Percentiles rank a stretch among this genome's conserved stretches.
Evolutionary conservation across 2,113 vertebrate genomes (phyloP).

Genomic region (Seriola dumerili): DNA sequence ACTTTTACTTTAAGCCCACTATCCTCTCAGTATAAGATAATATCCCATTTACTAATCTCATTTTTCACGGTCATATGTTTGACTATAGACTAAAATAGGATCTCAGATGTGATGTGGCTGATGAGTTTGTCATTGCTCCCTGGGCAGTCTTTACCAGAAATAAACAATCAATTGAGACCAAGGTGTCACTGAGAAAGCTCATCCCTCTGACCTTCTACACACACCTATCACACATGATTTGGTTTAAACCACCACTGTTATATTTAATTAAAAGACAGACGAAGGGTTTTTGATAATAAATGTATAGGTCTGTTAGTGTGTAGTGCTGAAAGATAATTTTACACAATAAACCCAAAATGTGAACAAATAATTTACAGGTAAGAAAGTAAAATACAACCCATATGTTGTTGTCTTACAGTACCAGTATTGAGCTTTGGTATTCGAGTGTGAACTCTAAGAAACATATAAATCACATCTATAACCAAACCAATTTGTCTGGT

Average conservation of each 20-base stretch:
- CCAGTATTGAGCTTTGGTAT: no score
- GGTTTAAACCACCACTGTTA: neutral
- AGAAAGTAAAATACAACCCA: neutral
- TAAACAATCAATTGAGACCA: slow-evolving; percentile 39
- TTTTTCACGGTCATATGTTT: neutral
- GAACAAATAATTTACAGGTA: neutral
- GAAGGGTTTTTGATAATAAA: neutral
- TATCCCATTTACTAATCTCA: neutral
- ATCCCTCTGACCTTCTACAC: slow-evolving; percentile 6
- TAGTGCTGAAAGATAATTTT: neutral
- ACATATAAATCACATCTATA: neutral
- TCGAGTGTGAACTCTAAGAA: neutral
- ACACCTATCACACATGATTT: neutral
- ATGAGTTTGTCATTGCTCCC: slow-evolving; percentile 18
- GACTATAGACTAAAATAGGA: neutral
- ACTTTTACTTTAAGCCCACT: no score
- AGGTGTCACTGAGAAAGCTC: slow-evolving; percentile 29
- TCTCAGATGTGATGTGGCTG: neutral
- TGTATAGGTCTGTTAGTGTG: neutral
- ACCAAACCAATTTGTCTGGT: neutral
- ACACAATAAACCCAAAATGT: neutral
- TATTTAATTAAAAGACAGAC: neutral
- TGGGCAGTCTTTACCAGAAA: slow-evolving; percentile 24
- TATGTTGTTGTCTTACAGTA: neutral
- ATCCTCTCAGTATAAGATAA: neutral